Conservation (phyloP, 1,140 invertebrate species). For the Lasioglossum baleicum region DNA sequence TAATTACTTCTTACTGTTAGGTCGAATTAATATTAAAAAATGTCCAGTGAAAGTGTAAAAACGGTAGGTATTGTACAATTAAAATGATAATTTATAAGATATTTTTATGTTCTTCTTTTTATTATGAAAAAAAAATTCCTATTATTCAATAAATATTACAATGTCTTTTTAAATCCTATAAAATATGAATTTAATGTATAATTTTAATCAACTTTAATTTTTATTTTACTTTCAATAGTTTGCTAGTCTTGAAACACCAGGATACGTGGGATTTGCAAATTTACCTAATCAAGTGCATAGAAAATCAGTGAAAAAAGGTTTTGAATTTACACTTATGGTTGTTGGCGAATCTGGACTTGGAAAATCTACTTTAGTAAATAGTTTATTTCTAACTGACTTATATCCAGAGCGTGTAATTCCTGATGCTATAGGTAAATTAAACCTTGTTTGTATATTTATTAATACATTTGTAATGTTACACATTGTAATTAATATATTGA, state of each 20-base stretch:
- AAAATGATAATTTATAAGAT: not conserved
- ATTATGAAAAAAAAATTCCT: conserved; percentile 1
- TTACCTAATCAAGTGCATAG: conserved; percentile 97
- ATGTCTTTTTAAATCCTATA: too few relatives aligned
- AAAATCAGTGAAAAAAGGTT: conserved; percentile 98
- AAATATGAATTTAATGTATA: too few relatives aligned
- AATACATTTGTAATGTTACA: conserved; percentile 2
- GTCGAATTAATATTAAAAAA: conserved; percentile 47
- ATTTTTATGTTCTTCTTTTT: conserved; percentile 4
- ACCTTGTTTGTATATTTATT: conserved; percentile 25
- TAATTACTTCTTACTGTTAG: not conserved
- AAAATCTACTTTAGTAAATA: conserved; percentile 98
- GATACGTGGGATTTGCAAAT: conserved; percentile 95
- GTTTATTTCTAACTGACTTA: conserved; percentile 97
- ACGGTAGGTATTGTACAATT: conserved; percentile 65
- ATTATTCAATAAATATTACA: conserved; percentile 17
- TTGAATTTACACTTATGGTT: conserved; percentile 99
- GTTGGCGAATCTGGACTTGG: conserved; percentile 98
- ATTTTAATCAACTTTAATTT: too few relatives aligned
- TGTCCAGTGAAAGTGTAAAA: conserved; percentile 78
- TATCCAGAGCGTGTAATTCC: conserved; percentile 94
- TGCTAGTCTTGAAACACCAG: conserved; percentile 89
- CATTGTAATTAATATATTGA: conserved; percentile 9
- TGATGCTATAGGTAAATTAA: conserved; percentile 87
- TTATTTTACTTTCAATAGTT: conserved; percentile 81